phyloP scores from a whole-genome alignment of 2,888 invertebrate species.

The Oscheius sp. region DNA sequence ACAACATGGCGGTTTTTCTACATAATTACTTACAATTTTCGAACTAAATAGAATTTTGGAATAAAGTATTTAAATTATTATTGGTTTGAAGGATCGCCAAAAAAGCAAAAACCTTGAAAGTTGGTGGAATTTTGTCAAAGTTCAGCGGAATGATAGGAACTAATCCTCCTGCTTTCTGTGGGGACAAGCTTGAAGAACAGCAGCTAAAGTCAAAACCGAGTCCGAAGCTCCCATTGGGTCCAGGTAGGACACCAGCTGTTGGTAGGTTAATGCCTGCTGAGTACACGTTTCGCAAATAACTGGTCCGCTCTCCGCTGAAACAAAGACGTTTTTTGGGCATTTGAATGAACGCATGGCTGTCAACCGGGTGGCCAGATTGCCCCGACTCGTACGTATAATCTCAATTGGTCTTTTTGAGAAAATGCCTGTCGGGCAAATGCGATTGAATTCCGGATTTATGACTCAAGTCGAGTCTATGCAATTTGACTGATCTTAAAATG shows the following conservation, averaged over 20 bases:
- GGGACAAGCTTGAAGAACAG: slow-evolving; percentile 47
- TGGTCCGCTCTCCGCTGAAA: slow-evolving; percentile 22
- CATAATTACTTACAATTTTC: too few species aligned
- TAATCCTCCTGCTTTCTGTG: slow-evolving; percentile 28
- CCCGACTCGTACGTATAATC: slow-evolving; percentile 30
- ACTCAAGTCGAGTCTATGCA: neutral
- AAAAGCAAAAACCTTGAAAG: neutral
- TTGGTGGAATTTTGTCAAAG: neutral
- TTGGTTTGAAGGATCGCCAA: neutral
- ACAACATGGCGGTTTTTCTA: neutral
- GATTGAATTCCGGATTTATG: slow-evolving; percentile 30
- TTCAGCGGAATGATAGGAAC: neutral
- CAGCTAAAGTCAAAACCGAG: slow-evolving; percentile 48
- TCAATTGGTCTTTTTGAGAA: slow-evolving; percentile 33
- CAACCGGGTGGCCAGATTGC: slow-evolving; percentile 20
- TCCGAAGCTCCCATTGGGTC: slow-evolving; percentile 44
- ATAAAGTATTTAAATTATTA: neutral
- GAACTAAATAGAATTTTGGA: neutral
- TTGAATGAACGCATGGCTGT: neutral
- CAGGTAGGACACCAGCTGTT: slow-evolving; percentile 49
- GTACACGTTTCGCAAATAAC: slow-evolving; percentile 51
- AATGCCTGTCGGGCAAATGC: slow-evolving; percentile 28
- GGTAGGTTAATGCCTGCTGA: slow-evolving; percentile 52
- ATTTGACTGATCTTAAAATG: neutral
- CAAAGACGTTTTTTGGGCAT: slow-evolving; percentile 2